phyloP scores from a whole-genome alignment of 2,888 invertebrate genomes.

The Scaeva pyrastri region DNA sequence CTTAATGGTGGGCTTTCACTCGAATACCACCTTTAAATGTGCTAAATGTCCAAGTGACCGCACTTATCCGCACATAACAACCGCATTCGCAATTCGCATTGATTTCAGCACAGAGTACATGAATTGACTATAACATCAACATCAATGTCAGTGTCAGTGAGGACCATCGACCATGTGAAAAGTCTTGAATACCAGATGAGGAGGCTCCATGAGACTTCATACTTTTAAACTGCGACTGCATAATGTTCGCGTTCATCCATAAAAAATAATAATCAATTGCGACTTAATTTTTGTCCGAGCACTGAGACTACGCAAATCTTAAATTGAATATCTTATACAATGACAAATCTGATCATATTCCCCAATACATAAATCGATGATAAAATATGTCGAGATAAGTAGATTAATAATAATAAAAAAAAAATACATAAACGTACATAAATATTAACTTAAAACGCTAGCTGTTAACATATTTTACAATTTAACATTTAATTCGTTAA shows the following conservation, averaged over 20 bases:
- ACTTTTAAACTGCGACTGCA: slow-evolving; percentile 1
- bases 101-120: background rate
- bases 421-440: background rate
- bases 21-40: slow-evolving; percentile 60
- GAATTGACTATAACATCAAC: slow-evolving; percentile 62
- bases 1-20: slow-evolving; percentile 66
- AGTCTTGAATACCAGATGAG: slow-evolving; percentile 50
- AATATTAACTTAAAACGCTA: slow-evolving; percentile 16
- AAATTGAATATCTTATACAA: slow-evolving; percentile 38
- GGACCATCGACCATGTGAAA: slow-evolving; percentile 18
- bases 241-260: slow-evolving; percentile 39
- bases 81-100: slow-evolving; percentile 30
- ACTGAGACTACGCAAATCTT: slow-evolving; percentile 49
- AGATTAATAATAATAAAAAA: slow-evolving; percentile 12
- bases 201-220: background rate
- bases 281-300: slow-evolving; percentile 8
- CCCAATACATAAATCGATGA: slow-evolving; percentile 48
- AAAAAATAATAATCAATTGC: slow-evolving; percentile 41
- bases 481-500: background rate
- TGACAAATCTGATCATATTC: slow-evolving; percentile 66
- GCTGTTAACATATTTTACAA: slow-evolving; percentile 45
- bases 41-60: slow-evolving; percentile 53
- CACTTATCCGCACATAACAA: slow-evolving; percentile 54
- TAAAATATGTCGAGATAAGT: slow-evolving; percentile 41
- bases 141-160: slow-evolving; percentile 68